phyloP scores from a whole-genome alignment of 2,113 vertebrate genomes.

The Isichthys henryi region DNA sequence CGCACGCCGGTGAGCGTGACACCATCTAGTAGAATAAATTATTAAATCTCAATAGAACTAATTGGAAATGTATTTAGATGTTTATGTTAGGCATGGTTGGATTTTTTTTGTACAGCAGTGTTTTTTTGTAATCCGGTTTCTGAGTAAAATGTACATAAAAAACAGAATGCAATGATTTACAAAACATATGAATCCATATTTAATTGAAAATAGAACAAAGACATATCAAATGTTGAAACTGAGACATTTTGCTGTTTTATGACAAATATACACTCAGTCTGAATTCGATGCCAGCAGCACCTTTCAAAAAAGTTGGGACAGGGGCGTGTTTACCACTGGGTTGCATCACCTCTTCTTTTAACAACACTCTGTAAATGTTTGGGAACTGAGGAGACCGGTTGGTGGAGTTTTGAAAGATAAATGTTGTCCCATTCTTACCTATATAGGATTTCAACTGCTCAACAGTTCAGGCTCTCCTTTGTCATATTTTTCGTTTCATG shows the following conservation, averaged over 20 bases:
- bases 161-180: not conserved
- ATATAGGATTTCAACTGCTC: no score
- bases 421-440: not conserved
- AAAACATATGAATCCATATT: not conserved
- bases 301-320: not conserved
- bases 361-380: not conserved
- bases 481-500: no score
- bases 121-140: not conserved
- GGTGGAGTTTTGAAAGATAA: not conserved
- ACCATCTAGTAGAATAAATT: not conserved
- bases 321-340: not conserved
- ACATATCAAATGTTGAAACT: not conserved
- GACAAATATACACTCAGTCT: not conserved
- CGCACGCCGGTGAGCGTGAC: no score
- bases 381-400: not conserved
- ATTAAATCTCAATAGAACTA: not conserved
- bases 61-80: not conserved
- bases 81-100: not conserved
- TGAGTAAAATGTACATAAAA: not conserved
- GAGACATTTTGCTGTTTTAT: not conserved
- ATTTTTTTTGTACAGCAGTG: not conserved
- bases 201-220: not conserved
- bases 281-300: not conserved
- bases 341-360: not conserved
- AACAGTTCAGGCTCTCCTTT: no score